Evolutionary conservation across 2,888 invertebrate species (phyloP).

Genomic region (Pammene fasciana): DNA sequence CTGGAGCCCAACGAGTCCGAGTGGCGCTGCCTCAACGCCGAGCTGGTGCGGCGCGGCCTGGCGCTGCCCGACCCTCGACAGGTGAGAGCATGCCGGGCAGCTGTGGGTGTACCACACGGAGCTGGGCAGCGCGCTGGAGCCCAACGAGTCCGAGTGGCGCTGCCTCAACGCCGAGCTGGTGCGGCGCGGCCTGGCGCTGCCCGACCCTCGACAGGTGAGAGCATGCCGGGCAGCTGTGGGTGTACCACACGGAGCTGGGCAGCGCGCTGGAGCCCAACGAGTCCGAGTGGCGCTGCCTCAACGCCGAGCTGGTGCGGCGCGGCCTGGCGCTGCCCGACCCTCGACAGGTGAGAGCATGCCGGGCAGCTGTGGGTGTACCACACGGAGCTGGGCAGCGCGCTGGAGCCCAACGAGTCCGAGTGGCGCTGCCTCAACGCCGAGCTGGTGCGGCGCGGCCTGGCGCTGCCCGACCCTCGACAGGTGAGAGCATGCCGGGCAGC

Average conservation of each 20-base stretch:
- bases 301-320: background rate
- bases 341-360: constrained; percentile 49
- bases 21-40: constrained; percentile 50
- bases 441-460: background rate
- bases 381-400: constrained; percentile 56
- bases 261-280: constrained; percentile 7
- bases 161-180: background rate
- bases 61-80: constrained; percentile 4
- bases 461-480: constrained; percentile 1
- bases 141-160: constrained; percentile 61
- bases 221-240: constrained; percentile 78
- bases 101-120: constrained; percentile 79
- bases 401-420: constrained; percentile 53
- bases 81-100: constrained; percentile 60
- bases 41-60: background rate
- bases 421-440: constrained; percentile 50
- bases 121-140: constrained; percentile 48
- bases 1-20: constrained; percentile 53
- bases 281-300: constrained; percentile 61
- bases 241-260: constrained; percentile 67
- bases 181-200: background rate
- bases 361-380: constrained; percentile 80
- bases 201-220: constrained; percentile 34
- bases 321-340: constrained; percentile 4
- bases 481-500: constrained; percentile 62